Percentiles rank a stretch among this genome's conserved stretches.
Conservation (phyloP, 2,113 vertebrate species). For the Australoheros scitulus region DNA sequence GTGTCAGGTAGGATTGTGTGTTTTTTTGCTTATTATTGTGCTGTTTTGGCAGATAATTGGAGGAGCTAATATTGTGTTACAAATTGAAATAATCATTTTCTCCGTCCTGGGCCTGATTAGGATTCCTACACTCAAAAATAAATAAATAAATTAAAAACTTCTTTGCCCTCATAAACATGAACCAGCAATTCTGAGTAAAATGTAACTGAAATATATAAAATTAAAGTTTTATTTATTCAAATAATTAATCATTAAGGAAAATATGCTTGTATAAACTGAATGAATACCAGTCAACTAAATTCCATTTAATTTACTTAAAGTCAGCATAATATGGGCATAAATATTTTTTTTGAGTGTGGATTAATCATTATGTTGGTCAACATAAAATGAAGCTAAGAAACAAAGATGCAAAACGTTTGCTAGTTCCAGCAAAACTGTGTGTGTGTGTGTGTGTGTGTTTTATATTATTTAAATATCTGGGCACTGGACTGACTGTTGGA, state of each 20-base stretch:
- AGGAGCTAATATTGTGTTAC: not conserved
- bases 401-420: not conserved
- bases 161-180: no score
- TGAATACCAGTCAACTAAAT: no score
- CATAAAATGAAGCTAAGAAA: not conserved
- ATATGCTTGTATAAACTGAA: no score
- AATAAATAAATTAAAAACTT: no score
- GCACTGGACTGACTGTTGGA: not conserved
- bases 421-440: not conserved
- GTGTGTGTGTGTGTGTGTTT: not conserved
- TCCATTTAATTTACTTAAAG: no score
- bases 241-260: no score
- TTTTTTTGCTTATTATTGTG: not conserved
- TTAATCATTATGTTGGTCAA: not conserved
- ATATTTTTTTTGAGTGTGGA: no score
- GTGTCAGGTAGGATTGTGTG: not conserved
- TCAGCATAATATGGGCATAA: no score
- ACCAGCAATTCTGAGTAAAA: no score
- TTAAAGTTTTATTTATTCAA: no score
- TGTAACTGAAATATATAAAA: no score
- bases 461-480: not conserved
- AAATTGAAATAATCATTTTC: not conserved
- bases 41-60: not conserved
- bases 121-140: not conserved
- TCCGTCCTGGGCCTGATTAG: not conserved